These are phyloP conservation scores for Ptilorrhoa leucosticta DNA, from an alignment of 2,113 vertebrate species.

Conservation along the genomic window DNA sequence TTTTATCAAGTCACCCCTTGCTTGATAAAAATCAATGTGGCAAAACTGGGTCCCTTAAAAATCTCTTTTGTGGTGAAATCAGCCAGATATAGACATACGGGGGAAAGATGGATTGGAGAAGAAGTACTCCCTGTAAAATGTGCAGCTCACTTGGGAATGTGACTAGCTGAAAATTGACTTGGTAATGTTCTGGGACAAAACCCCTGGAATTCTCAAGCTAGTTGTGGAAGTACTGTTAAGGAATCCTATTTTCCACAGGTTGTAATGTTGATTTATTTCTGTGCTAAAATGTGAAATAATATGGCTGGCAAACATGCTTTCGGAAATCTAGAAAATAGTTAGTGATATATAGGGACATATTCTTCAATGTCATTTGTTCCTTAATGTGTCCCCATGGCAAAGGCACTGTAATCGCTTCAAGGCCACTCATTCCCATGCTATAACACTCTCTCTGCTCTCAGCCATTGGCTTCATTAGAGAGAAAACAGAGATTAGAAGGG, in stretches of 20 bases:
- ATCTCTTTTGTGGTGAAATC: not conserved
- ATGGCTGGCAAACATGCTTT: not conserved
- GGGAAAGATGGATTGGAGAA: not conserved
- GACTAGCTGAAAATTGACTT: constrained; percentile 3
- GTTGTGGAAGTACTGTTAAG: not conserved
- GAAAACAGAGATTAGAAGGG: not conserved
- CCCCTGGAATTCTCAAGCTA: constrained; percentile 1
- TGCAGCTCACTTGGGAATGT: not conserved
- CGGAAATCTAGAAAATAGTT: constrained; percentile 46
- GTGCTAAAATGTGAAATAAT: constrained; percentile 31
- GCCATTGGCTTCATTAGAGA: not conserved
- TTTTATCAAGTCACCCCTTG: not conserved
- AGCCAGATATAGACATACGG: not conserved
- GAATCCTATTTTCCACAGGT: constrained; percentile 26
- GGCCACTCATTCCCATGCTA: not conserved
- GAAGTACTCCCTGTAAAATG: not conserved
- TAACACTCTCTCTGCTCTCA: not conserved
- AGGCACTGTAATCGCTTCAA: constrained; percentile 11
- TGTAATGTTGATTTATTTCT: constrained; percentile 54
- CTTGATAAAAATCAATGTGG: not conserved
- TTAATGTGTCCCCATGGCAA: not conserved
- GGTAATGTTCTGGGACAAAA: constrained; percentile 24
- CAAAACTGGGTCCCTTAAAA: not conserved
- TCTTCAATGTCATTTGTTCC: constrained; percentile 20
- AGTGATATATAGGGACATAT: constrained; percentile 37